A percentile compares a stretch with the other conserved stretches of the same genome.
phyloP scores from a whole-genome alignment of 2,797 vertebrate species.

The Champsocephalus gunnari region DNA sequence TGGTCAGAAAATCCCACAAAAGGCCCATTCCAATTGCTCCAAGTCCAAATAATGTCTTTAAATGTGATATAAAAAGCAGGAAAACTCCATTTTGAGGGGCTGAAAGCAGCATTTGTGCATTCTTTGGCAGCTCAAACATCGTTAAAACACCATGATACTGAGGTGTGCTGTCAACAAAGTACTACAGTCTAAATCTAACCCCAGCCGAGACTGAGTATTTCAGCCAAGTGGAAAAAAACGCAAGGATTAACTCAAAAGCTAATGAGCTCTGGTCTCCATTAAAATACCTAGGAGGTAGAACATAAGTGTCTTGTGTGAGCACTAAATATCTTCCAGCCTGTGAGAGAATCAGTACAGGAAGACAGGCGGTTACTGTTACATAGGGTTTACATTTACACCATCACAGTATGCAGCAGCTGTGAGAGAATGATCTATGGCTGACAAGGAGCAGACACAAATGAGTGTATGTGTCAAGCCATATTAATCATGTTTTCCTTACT shows the following conservation, averaged over 20 bases:
- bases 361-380: constrained; percentile 40
- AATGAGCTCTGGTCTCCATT: constrained; percentile 15
- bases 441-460: neutral
- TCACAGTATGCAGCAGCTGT: constrained; percentile 44
- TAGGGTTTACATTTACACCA: constrained; percentile 44
- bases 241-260: constrained; percentile 12
- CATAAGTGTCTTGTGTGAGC: constrained; percentile 23
- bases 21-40: too few relatives aligned
- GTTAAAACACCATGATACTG: neutral
- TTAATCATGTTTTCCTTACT: neutral
- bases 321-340: constrained; percentile 21
- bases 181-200: neutral
- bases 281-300: constrained; percentile 28
- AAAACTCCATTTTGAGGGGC: too few relatives aligned
- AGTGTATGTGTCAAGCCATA: neutral
- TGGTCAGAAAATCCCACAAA: too few relatives aligned
- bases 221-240: constrained; percentile 9
- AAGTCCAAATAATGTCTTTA: too few relatives aligned
- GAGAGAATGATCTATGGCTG: constrained; percentile 33
- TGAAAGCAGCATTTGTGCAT: too few relatives aligned
- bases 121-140: too few relatives aligned
- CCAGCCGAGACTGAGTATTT: neutral
- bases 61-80: too few relatives aligned
- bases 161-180: neutral
- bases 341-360: constrained; percentile 35